Conservation (phyloP, 2,888 invertebrate genomes). For the Athalia rosae region DNA sequence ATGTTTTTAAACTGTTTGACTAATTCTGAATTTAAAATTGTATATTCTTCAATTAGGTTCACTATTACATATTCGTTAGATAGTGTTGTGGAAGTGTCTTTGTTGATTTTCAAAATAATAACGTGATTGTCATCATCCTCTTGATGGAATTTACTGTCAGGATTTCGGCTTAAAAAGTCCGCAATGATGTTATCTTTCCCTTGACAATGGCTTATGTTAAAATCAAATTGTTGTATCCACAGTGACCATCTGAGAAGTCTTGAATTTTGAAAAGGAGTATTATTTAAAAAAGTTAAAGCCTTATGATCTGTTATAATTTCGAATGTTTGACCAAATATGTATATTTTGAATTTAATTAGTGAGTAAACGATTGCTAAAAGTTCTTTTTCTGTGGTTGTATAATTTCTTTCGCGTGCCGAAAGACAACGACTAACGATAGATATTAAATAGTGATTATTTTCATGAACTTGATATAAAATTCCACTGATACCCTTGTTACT, state of each 20-base stretch:
- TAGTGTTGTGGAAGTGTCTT: too few relatives aligned
- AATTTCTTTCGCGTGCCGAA: constrained; percentile 49
- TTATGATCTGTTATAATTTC: constrained; percentile 59
- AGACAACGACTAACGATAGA: constrained; percentile 55
- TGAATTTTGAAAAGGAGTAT: constrained; percentile 53
- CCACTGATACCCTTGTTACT: constrained; percentile 50
- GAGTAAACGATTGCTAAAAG: constrained; percentile 55
- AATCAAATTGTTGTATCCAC: constrained; percentile 56
- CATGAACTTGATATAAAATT: constrained; percentile 50
- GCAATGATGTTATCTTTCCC: constrained; percentile 57
- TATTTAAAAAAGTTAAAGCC: constrained; percentile 55
- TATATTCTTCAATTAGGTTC: too few relatives aligned
- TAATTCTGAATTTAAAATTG: too few relatives aligned
- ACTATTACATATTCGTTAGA: too few relatives aligned
- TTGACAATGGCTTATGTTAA: constrained; percentile 51
- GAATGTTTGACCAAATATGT: constrained; percentile 54
- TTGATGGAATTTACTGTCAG: neutral
- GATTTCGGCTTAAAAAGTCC: constrained; percentile 55
- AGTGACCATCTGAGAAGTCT: constrained; percentile 55
- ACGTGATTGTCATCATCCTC: constrained; percentile 33
- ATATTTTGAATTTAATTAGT: constrained; percentile 56
- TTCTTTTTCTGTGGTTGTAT: constrained; percentile 59
- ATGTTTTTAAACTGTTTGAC: too few relatives aligned
- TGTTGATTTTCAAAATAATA: neutral
- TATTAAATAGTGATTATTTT: constrained; percentile 47